A percentile compares a stretch with the other conserved stretches of the same genome.
phyloP scores from a whole-genome alignment of 2,113 vertebrate genomes.

The Gila orcuttii region DNA sequence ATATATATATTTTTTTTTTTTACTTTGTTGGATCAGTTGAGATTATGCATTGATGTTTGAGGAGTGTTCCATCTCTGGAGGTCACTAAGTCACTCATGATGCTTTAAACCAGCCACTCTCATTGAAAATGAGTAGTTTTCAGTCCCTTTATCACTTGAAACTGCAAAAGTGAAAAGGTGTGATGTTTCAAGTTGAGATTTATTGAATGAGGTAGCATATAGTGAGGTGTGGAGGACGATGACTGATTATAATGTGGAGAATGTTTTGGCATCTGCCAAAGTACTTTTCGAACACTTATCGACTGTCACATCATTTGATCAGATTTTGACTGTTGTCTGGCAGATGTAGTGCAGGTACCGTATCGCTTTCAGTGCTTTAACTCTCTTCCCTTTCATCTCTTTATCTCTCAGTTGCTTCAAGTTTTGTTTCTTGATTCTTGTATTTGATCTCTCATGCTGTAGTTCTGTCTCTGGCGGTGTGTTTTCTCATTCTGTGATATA shows the following conservation, averaged over 20 bases:
- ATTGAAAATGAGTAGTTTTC: not conserved
- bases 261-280: not conserved
- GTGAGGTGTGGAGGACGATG: not conserved
- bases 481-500: slow-evolving; percentile 17
- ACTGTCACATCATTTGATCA: slow-evolving; percentile 1
- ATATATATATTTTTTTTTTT: not conserved
- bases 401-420: slow-evolving; percentile 9
- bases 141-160: not conserved
- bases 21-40: not conserved
- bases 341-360: not conserved
- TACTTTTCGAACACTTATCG: not conserved
- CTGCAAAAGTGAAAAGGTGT: not conserved
- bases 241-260: slow-evolving; percentile 1
- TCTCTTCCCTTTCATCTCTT: not conserved
- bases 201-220: not conserved
- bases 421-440: slow-evolving; percentile 1
- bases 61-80: not conserved
- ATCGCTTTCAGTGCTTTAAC: not conserved
- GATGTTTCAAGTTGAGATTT: not conserved
- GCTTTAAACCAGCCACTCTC: not conserved
- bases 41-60: not conserved
- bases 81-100: not conserved
- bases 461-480: not conserved
- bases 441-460: slow-evolving; percentile 2
- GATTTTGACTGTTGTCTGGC: not conserved